phyloP scores from a whole-genome alignment of 2,113 vertebrate genomes.

The Etheostoma spectabile region DNA sequence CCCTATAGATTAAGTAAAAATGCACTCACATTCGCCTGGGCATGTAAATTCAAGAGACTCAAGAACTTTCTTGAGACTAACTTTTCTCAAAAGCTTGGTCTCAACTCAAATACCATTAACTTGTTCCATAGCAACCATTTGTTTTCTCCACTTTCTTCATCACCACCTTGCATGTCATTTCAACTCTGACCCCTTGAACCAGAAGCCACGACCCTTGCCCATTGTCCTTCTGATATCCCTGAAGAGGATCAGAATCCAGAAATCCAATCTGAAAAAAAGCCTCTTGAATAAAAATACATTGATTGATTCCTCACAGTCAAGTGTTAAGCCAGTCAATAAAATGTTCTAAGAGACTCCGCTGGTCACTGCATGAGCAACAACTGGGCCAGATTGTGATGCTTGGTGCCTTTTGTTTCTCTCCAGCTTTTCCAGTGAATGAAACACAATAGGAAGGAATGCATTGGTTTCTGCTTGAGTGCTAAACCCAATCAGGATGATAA shows the following conservation, averaged over 20 bases:
- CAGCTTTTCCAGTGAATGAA: constrained; percentile 68
- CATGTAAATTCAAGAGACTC: constrained; percentile 39
- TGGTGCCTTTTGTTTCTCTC: constrained; percentile 71
- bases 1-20: constrained; percentile 35
- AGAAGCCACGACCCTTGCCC: constrained; percentile 70
- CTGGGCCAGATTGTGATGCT: constrained; percentile 66
- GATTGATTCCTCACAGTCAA: constrained; percentile 63
- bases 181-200: constrained; percentile 78
- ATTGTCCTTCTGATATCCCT: constrained; percentile 51
- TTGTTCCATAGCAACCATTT: constrained; percentile 70
- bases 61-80: too few relatives aligned
- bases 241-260: constrained; percentile 47
- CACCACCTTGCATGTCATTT: constrained; percentile 72
- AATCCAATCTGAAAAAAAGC: constrained; percentile 36
- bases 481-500: constrained; percentile 82
- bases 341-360: constrained; percentile 66
- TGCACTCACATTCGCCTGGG: constrained; percentile 23
- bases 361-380: constrained; percentile 79
- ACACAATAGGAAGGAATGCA: constrained; percentile 81
- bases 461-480: constrained; percentile 76
- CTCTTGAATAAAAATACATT: constrained; percentile 58
- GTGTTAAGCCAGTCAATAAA: constrained; percentile 70
- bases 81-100: constrained; percentile 37
- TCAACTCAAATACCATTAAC: constrained; percentile 59
- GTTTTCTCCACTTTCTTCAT: constrained; percentile 60